Evolutionary conservation across 2,113 vertebrate species (phyloP).

Genomic region (Toxotes chatareus): DNA sequence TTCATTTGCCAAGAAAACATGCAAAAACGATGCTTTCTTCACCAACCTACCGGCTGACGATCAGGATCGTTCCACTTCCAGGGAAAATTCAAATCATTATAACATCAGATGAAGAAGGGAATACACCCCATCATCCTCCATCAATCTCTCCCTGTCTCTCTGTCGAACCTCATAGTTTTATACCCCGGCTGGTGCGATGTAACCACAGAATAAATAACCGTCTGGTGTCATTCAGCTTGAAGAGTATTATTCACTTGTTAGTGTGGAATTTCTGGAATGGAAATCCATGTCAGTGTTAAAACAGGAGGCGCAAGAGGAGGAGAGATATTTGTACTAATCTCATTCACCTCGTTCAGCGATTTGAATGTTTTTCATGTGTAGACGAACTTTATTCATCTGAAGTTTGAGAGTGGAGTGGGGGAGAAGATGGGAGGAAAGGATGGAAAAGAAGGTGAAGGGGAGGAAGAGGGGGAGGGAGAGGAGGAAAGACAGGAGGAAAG

Average conservation of each 20-base stretch:
- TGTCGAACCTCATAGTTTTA: neutral
- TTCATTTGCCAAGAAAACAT: neutral
- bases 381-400: too few relatives aligned
- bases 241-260: constrained; percentile 37
- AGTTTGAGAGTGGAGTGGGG: neutral
- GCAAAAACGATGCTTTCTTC: neutral
- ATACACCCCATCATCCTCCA: neutral
- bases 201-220: constrained; percentile 42
- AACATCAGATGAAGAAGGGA: neutral
- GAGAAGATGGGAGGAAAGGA: neutral
- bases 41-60: neutral
- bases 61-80: neutral
- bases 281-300: constrained; percentile 23
- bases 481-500: neutral
- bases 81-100: too few relatives aligned
- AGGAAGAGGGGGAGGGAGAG: too few relatives aligned
- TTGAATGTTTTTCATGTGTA: neutral
- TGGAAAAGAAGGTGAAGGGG: too few relatives aligned
- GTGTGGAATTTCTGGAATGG: constrained; percentile 44
- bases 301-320: neutral
- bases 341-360: neutral
- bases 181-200: constrained; percentile 27
- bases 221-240: constrained; percentile 36
- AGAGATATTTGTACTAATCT: neutral
- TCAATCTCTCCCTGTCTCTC: neutral